A percentile compares a stretch with the other conserved stretches of the same genome.
Evolutionary conservation across 92 coral and sea anemone genomes (phyloP).

Genomic region (Umimayanthus chanpuru): DNA sequence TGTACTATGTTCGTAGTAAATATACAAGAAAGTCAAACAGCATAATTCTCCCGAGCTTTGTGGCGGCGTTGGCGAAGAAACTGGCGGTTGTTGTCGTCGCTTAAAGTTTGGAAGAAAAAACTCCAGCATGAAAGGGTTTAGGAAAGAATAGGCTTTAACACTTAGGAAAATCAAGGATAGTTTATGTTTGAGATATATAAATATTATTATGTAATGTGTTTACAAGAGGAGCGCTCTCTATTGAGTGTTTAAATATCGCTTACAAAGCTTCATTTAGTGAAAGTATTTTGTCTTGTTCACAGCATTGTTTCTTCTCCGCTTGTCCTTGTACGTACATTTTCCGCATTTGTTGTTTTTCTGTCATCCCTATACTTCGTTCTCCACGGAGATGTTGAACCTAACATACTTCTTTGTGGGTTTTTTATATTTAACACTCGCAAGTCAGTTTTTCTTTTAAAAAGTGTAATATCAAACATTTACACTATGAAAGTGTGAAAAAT

Average conservation of each 20-base stretch:
- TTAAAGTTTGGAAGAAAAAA: neutral
- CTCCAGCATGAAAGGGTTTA: neutral
- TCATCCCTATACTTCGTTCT: neutral
- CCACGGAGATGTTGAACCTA: neutral
- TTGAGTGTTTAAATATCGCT: conserved; percentile 22
- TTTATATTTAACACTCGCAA: neutral
- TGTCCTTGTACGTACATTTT: conserved; percentile 8
- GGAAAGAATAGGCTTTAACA: conserved; percentile 31
- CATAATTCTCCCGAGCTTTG: neutral
- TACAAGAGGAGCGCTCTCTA: conserved; percentile 16
- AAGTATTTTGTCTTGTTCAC: neutral
- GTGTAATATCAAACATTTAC: neutral
- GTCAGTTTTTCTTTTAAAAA: no score
- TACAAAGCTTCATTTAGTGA: neutral
- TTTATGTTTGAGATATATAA: conserved; percentile 35
- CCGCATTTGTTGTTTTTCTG: neutral
- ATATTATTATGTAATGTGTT: conserved; percentile 34
- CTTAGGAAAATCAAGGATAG: conserved; percentile 27
- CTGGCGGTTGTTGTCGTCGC: neutral
- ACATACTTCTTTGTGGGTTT: neutral
- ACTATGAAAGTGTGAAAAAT: neutral
- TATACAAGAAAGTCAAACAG: neutral
- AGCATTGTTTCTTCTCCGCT: neutral
- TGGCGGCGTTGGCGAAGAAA: neutral
- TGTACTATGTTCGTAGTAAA: conserved; percentile 1